Conservation (phyloP, 2,888 invertebrate species). For the Drosophila paramelanica region DNA sequence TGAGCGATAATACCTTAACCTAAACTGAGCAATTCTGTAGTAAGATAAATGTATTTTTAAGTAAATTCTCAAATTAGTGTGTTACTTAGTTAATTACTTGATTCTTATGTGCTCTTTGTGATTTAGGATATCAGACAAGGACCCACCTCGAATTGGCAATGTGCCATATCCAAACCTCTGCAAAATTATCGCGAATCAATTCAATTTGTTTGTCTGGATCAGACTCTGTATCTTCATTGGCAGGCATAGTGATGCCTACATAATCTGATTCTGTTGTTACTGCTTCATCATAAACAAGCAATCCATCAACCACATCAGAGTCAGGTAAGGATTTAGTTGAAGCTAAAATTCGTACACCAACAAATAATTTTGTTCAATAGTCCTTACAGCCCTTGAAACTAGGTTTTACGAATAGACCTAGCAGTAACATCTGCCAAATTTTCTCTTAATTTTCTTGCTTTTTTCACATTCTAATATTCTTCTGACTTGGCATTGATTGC, state of each 20-base stretch:
- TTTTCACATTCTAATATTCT: neutral
- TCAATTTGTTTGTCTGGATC: neutral
- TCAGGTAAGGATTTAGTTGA: neutral
- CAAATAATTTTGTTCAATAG: constrained; percentile 25
- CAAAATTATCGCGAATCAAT: constrained; percentile 59
- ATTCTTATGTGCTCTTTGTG: constrained; percentile 27
- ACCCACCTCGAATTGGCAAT: constrained; percentile 55
- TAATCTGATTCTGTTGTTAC: constrained; percentile 1
- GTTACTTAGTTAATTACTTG: constrained; percentile 25
- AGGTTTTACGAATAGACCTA: neutral
- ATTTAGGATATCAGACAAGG: constrained; percentile 11
- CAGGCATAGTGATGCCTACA: neutral
- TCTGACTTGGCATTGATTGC: neutral
- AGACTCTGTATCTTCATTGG: neutral
- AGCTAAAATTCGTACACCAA: constrained; percentile 41
- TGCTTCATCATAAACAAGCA: constrained; percentile 1
- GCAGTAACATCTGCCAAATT: neutral
- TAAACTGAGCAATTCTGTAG: constrained; percentile 7
- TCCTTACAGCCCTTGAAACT: constrained; percentile 1
- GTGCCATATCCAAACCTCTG: constrained; percentile 73
- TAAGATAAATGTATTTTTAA: constrained; percentile 6
- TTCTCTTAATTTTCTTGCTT: neutral
- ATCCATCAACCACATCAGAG: constrained; percentile 32
- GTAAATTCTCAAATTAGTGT: constrained; percentile 21
- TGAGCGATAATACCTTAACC: constrained; percentile 34